Evolutionary conservation across 2,797 vertebrate genomes (phyloP).

Genomic region (Pampus argenteus): DNA sequence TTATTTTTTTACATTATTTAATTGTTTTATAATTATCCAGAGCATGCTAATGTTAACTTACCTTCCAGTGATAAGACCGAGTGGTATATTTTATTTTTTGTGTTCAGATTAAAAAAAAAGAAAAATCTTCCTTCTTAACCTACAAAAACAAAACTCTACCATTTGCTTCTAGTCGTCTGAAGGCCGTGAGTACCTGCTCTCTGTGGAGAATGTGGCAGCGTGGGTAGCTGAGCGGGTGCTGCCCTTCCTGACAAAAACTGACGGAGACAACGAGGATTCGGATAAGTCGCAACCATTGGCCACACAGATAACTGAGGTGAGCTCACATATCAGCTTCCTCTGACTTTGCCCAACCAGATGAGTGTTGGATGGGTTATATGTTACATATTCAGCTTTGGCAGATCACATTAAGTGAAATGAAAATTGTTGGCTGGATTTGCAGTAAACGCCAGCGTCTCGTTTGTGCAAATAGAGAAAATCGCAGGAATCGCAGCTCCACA

Average conservation of each 20-base stretch:
- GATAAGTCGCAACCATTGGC: constrained; percentile 73
- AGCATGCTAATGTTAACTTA: not conserved
- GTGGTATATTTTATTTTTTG: not conserved
- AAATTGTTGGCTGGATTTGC: constrained; percentile 19
- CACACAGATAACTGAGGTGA: constrained; percentile 89
- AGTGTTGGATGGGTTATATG: not conserved
- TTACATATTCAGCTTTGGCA: not conserved
- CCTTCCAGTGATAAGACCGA: not conserved
- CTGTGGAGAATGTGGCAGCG: constrained; percentile 84
- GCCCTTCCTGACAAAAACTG: constrained; percentile 78
- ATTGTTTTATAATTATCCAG: not conserved
- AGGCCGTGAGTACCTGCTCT: constrained; percentile 84
- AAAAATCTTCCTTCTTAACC: not conserved
- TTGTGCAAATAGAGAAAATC: constrained; percentile 7
- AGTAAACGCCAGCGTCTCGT: constrained; percentile 17
- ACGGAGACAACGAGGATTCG: constrained; percentile 58
- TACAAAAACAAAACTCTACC: not conserved
- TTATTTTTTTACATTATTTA: not conserved
- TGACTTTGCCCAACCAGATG: constrained; percentile 5
- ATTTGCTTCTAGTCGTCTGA: constrained; percentile 83
- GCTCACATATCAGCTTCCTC: not conserved
- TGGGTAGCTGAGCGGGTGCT: constrained; percentile 89
- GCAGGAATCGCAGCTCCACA: not conserved
- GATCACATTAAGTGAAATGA: constrained; percentile 2
- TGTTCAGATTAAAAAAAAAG: not conserved